phyloP scores from a whole-genome alignment of 1,140 invertebrate species.

The Platyscapa corneri region DNA sequence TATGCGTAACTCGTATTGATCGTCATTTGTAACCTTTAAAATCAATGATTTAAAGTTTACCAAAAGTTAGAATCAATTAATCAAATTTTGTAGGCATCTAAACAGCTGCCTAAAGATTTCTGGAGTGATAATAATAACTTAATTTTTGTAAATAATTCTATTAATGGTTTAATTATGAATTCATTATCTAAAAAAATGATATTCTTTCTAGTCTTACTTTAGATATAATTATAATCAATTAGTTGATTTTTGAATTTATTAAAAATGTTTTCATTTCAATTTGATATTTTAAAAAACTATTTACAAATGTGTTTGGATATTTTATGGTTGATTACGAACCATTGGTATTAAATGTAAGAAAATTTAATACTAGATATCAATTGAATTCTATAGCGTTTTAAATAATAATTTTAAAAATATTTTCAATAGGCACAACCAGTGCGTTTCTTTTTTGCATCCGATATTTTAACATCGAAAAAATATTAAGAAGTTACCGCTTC shows the following conservation, averaged over 20 bases:
- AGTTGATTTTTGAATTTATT: too few relatives aligned
- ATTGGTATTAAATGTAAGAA: too few relatives aligned
- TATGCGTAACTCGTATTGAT: too few relatives aligned
- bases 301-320: too few relatives aligned
- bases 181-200: not conserved
- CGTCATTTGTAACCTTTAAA: too few relatives aligned
- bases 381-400: not conserved
- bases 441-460: not conserved
- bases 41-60: too few relatives aligned
- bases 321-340: too few relatives aligned
- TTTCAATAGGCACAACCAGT: too few relatives aligned
- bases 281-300: too few relatives aligned
- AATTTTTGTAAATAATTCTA: not conserved
- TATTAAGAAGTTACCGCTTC: not conserved
- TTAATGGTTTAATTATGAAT: not conserved
- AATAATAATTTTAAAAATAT: not conserved
- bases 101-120: not conserved
- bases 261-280: too few relatives aligned
- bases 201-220: not conserved
- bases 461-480: not conserved
- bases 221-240: not conserved
- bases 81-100: not conserved
- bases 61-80: too few relatives aligned
- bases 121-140: too few relatives aligned
- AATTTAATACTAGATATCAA: not conserved